A percentile compares a stretch with the other conserved stretches of the same genome.
These are phyloP conservation scores for Struthio camelus DNA, from an alignment of 2,113 vertebrate genomes.

Conservation along the genomic window DNA sequence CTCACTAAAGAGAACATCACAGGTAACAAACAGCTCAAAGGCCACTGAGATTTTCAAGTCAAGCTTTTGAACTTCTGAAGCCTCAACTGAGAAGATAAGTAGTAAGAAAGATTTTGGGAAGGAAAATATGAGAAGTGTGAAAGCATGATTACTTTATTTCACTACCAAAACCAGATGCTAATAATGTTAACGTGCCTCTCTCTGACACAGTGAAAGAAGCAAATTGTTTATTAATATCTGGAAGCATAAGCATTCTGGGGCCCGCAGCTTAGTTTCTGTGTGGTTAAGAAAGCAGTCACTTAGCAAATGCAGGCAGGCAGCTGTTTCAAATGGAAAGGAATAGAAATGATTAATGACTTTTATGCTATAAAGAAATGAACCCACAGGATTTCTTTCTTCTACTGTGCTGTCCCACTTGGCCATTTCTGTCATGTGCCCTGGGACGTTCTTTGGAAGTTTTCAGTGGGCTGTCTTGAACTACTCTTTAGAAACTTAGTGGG, in stretches of 20 bases:
- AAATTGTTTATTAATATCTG: slow-evolving; percentile 59
- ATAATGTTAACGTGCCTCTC: slow-evolving; percentile 12
- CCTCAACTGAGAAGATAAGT: neutral
- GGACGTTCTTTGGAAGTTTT: slow-evolving; percentile 57
- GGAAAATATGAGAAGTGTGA: neutral
- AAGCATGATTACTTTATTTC: neutral
- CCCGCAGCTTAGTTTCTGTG: slow-evolving; percentile 39
- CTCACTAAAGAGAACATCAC: neutral
- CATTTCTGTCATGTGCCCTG: slow-evolving; percentile 59
- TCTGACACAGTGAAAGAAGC: slow-evolving; percentile 22
- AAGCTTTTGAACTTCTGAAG: neutral
- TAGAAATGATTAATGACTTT: slow-evolving; percentile 67
- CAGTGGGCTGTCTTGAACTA: slow-evolving; percentile 56
- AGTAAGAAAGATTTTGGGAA: neutral
- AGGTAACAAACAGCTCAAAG: neutral
- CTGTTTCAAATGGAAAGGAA: slow-evolving; percentile 66
- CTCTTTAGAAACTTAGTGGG: slow-evolving; percentile 63
- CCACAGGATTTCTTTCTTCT: slow-evolving; percentile 61
- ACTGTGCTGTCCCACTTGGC: slow-evolving; percentile 50
- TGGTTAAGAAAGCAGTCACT: slow-evolving; percentile 50
- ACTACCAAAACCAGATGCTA: slow-evolving; percentile 6
- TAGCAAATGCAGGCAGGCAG: slow-evolving; percentile 58
- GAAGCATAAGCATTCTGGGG: slow-evolving; percentile 36
- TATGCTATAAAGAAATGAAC: slow-evolving; percentile 65
- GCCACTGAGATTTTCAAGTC: neutral